These are phyloP conservation scores for Fregetta grallaria DNA, from an alignment of 2,113 vertebrate species.

Conservation along the genomic window DNA sequence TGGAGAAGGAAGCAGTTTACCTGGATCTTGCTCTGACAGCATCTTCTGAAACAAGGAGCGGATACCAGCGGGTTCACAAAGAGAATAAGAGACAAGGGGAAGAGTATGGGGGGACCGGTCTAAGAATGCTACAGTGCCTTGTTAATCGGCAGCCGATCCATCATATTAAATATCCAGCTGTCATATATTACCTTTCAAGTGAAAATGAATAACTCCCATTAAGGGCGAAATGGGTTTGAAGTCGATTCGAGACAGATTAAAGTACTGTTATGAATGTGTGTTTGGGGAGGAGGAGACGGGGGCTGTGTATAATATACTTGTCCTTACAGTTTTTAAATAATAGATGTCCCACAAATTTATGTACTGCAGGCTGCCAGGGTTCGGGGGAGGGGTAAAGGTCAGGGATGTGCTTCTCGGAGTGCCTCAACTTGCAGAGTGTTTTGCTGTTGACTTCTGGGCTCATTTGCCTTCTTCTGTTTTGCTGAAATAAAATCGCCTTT, in stretches of 20 bases:
- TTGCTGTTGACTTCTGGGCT: neutral
- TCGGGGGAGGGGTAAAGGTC: slow-evolving; percentile 69
- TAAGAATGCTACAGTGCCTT: slow-evolving; percentile 71
- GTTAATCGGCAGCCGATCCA: slow-evolving; percentile 78
- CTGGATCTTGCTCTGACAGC: neutral
- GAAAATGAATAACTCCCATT: slow-evolving; percentile 86
- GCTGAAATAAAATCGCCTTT: neutral
- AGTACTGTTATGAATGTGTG: slow-evolving; percentile 82
- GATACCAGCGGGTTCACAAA: neutral
- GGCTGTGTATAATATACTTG: slow-evolving; percentile 73
- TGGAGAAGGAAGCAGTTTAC: neutral
- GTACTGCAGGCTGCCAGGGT: slow-evolving; percentile 67
- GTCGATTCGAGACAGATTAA: slow-evolving; percentile 84
- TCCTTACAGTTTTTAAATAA: slow-evolving; percentile 82
- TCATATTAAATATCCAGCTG: slow-evolving; percentile 81
- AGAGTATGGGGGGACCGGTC: slow-evolving; percentile 53
- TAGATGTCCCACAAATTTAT: slow-evolving; percentile 76
- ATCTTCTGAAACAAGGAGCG: neutral
- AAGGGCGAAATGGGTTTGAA: slow-evolving; percentile 82
- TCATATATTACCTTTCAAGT: slow-evolving; percentile 84
- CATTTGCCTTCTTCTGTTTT: neutral
- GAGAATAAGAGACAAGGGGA: slow-evolving; percentile 37
- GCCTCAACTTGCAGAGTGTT: slow-evolving; percentile 46
- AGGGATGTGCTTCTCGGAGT: slow-evolving; percentile 54
- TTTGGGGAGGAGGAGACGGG: slow-evolving; percentile 65